Evolutionary conservation across 2,113 vertebrate genomes (phyloP).

Genomic region (Paralichthys olivaceus): DNA sequence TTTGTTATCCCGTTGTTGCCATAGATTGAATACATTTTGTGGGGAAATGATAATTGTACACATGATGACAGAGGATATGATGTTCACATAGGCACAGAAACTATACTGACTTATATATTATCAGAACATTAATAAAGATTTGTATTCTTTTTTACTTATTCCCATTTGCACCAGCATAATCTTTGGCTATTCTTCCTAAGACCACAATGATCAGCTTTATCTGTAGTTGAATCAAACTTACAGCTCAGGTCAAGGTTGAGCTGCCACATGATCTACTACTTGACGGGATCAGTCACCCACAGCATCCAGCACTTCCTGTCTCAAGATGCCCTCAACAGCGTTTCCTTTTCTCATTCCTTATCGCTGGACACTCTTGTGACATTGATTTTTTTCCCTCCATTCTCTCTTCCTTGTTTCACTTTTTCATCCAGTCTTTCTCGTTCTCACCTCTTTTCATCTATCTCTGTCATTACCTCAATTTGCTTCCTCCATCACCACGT

Average conservation of each 20-base stretch:
- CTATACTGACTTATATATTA: too few species aligned
- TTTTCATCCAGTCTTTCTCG: slow-evolving; percentile 54
- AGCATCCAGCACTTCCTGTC: slow-evolving; percentile 1
- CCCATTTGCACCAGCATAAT: background rate
- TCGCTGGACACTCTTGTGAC: slow-evolving; percentile 28
- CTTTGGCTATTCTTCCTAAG: background rate
- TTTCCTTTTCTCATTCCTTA: slow-evolving; percentile 20
- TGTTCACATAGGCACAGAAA: too few species aligned
- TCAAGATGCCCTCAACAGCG: background rate
- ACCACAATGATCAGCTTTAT: background rate
- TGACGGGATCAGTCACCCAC: background rate
- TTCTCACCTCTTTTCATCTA: slow-evolving; percentile 72
- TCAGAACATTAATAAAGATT: too few species aligned
- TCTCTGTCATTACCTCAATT: slow-evolving; percentile 73
- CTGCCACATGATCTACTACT: slow-evolving; percentile 7
- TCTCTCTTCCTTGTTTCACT: slow-evolving; percentile 15
- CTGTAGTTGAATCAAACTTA: background rate
- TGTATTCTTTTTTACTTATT: background rate
- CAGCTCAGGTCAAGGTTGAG: slow-evolving; percentile 1
- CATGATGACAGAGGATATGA: too few species aligned
- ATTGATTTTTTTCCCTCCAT: slow-evolving; percentile 48
- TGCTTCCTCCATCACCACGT: slow-evolving; percentile 54
- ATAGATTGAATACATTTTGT: too few species aligned
- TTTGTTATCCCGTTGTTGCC: too few species aligned
- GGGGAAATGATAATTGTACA: too few species aligned